Percentiles rank a stretch among this genome's conserved stretches.
These are phyloP conservation scores for Phoenicopterus ruber DNA, from an alignment of 2,113 vertebrate genomes.

Conservation along the genomic window DNA sequence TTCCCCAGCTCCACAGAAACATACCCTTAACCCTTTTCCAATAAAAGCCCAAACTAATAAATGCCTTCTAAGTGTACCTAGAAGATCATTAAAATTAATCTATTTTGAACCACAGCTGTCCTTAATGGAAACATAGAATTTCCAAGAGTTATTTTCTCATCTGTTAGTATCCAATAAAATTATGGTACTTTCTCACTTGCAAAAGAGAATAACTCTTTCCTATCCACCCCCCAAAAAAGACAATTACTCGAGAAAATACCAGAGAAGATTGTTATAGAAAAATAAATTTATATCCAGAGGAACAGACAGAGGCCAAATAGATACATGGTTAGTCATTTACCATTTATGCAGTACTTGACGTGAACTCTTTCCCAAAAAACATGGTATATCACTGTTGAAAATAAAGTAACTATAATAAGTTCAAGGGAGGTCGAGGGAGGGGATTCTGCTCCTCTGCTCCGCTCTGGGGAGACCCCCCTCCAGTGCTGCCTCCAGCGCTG, in stretches of 20 bases:
- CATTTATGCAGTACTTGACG: background rate
- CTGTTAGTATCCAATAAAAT: background rate
- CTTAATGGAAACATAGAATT: background rate
- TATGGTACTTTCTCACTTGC: background rate
- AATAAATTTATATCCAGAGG: constrained; percentile 14
- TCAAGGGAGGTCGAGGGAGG: too few species aligned
- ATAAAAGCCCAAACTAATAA: constrained; percentile 7
- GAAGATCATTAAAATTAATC: constrained; percentile 25
- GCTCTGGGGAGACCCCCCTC: too few species aligned
- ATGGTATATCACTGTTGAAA: background rate
- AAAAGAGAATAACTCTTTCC: background rate
- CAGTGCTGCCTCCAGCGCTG: too few species aligned
- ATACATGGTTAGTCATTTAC: background rate
- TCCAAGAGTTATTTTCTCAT: constrained; percentile 5
- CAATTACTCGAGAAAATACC: constrained; percentile 11
- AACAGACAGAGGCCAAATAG: background rate
- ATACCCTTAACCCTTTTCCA: background rate
- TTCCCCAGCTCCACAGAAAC: background rate
- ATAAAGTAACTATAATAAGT: background rate
- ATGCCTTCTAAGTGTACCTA: background rate
- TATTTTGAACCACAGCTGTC: background rate
- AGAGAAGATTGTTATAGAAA: background rate
- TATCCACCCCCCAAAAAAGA: background rate
- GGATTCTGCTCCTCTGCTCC: too few species aligned
- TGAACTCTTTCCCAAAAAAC: background rate